A percentile compares a stretch with the other conserved stretches of the same genome.
phyloP scores from a whole-genome alignment of 2,888 invertebrate genomes.

The Endotricha flammealis region DNA sequence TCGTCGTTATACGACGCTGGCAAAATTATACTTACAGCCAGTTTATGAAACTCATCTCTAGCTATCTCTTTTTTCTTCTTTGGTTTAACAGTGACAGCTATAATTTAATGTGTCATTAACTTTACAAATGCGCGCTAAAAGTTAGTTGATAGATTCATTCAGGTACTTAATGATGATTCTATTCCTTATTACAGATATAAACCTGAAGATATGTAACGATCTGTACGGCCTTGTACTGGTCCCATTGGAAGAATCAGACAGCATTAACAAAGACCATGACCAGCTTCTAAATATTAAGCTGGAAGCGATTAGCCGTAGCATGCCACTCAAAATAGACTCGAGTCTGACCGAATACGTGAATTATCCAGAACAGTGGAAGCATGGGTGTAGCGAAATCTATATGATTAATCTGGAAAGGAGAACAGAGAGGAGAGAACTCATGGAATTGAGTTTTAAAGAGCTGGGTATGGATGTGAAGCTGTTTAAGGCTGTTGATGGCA shows the following conservation, averaged over 20 bases:
- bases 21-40: too few relatives aligned
- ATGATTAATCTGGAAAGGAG: constrained; percentile 95
- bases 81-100: too few relatives aligned
- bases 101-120: too few relatives aligned
- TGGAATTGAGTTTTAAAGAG: constrained; percentile 88
- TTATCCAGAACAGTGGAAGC: constrained; percentile 75
- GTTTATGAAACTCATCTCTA: too few relatives aligned
- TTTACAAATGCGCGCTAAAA: too few relatives aligned
- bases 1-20: too few relatives aligned
- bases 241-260: constrained; percentile 85
- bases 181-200: constrained; percentile 29
- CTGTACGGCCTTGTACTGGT: constrained; percentile 89
- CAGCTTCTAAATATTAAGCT: constrained; percentile 87
- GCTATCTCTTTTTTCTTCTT: too few relatives aligned
- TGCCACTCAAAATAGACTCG: constrained; percentile 57
- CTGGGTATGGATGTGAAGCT: constrained; percentile 87
- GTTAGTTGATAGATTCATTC: too few relatives aligned
- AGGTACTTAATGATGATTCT: too few relatives aligned
- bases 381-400: constrained; percentile 88
- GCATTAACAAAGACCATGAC: constrained; percentile 80
- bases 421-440: constrained; percentile 86
- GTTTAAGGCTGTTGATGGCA: constrained; percentile 93
- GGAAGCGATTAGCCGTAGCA: constrained; percentile 82
- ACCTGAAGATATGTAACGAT: constrained; percentile 85
- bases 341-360: constrained; percentile 46